Percentiles rank a stretch among this genome's conserved stretches.
These are phyloP conservation scores for Promerops cafer DNA, from an alignment of 2,113 vertebrate genomes.

Conservation along the genomic window DNA sequence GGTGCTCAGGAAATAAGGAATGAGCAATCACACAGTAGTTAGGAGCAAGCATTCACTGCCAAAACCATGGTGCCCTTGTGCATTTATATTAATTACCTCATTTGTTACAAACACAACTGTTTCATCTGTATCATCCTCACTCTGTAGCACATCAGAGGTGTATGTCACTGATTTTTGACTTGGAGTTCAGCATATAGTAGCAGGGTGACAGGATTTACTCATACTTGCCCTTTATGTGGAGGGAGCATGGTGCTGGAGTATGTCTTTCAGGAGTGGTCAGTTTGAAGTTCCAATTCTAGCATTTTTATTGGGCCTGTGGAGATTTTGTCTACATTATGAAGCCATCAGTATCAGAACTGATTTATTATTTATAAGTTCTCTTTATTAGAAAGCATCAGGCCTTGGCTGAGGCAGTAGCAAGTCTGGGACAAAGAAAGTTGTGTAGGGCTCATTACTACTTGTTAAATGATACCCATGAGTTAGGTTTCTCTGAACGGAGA, in stretches of 20 bases:
- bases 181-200: background rate
- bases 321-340: background rate
- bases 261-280: background rate
- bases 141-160: background rate
- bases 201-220: background rate
- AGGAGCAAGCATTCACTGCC: background rate
- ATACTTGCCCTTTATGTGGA: background rate
- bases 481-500: background rate
- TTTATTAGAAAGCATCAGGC: background rate
- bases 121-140: background rate
- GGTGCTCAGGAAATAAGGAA: background rate
- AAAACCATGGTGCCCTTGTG: background rate
- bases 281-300: background rate
- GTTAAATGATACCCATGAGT: fast-evolving
- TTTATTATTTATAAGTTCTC: background rate
- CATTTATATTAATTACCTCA: background rate
- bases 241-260: background rate
- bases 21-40: background rate
- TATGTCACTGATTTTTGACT: background rate
- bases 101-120: background rate
- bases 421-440: background rate
- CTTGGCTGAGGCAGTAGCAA: background rate
- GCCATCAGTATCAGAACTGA: background rate
- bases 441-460: background rate
- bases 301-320: background rate